Base-by-base conservation (phyloP, 2,797 vertebrate species). In the Columba guinea region DNA sequence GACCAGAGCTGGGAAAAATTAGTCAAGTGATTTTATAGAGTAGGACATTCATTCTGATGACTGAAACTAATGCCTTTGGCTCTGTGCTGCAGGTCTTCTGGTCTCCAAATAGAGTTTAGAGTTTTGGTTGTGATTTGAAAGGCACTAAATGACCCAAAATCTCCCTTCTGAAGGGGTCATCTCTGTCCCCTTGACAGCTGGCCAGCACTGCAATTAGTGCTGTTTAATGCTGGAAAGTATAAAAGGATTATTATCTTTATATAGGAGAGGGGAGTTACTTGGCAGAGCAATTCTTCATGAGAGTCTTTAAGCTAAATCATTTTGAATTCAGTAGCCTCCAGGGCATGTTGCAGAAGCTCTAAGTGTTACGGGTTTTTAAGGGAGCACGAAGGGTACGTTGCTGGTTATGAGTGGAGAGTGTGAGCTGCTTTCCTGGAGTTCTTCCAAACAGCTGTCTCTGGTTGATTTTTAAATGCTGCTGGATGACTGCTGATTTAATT, bases 401-500 rank as follows among this genome's bases (percentile, higher is more conserved):
- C 27, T 73, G 65, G 60, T 5, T 70, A 12, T 28, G 52, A 65
- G 69, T 44, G 63, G 13, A 58, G 48, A 49, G 28, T 24, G 28
- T 24, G 39, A 76, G 46, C 17, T 52, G 75, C 70, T 87, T 89
- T 87, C 78, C 74, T 93, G 84, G 70, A 77, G 13, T 23, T 90
- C 59, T 77, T 93, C 73, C 90, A 89, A 37, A 37, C 64, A 77
- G 35, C 23, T 93, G 34, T 80, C 84, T 89, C 53, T 77, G 3
- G 81, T 39, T 93, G 71, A 77, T 60, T 94, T 87, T 62, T 83
- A 79, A 78, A 81, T 84, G 74, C 71, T 87, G n/a, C 64, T 87
- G 58, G 44, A 53, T 89, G 89, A 89, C 87, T 91, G 79, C 71
- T 89, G 32, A 92, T 87, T 89, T 94, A 79, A 86, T 90, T 87